These are phyloP conservation scores for Therioaphis trifolii DNA, from an alignment of 2,888 invertebrate genomes.

Conservation along the genomic window DNA sequence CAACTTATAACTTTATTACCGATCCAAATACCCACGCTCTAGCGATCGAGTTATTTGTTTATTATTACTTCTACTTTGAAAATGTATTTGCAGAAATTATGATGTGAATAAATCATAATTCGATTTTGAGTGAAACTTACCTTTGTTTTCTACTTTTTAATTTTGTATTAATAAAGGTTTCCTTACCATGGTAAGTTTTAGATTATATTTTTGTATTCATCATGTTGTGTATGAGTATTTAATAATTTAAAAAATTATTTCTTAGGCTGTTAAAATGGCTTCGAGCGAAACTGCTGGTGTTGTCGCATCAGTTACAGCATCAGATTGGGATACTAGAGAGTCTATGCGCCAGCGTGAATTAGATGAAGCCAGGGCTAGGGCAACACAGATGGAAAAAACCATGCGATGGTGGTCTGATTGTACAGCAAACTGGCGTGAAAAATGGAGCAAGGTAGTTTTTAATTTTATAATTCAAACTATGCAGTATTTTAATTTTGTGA, in stretches of 20 bases:
- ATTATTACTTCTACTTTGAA: too few species aligned
- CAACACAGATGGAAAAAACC: slow-evolving; percentile 98
- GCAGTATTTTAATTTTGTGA: too few species aligned
- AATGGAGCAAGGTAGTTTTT: slow-evolving; percentile 85
- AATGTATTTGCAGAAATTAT: too few species aligned
- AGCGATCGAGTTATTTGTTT: too few species aligned
- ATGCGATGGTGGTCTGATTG: slow-evolving; percentile 99
- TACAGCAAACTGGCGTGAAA: slow-evolving; percentile 94
- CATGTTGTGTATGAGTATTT: background rate
- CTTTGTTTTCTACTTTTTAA: too few species aligned
- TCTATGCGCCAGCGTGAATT: slow-evolving; percentile 82
- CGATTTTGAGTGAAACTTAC: too few species aligned
- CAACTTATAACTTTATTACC: too few species aligned
- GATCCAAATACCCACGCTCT: too few species aligned
- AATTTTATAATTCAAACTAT: background rate
- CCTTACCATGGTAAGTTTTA: too few species aligned
- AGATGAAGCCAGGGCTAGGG: slow-evolving; percentile 92
- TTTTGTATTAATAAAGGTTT: too few species aligned
- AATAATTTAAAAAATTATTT: background rate
- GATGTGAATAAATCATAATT: too few species aligned
- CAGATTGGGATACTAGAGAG: slow-evolving; percentile 83
- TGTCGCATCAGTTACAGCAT: slow-evolving; percentile 17
- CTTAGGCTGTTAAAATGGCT: slow-evolving; percentile 27
- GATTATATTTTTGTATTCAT: too few species aligned
- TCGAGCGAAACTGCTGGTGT: slow-evolving; percentile 24